Percentiles rank a stretch among this genome's conserved stretches.
Evolutionary conservation across 2,113 vertebrate genomes (phyloP).

Genomic region (Cyprinodon brontotheroides): DNA sequence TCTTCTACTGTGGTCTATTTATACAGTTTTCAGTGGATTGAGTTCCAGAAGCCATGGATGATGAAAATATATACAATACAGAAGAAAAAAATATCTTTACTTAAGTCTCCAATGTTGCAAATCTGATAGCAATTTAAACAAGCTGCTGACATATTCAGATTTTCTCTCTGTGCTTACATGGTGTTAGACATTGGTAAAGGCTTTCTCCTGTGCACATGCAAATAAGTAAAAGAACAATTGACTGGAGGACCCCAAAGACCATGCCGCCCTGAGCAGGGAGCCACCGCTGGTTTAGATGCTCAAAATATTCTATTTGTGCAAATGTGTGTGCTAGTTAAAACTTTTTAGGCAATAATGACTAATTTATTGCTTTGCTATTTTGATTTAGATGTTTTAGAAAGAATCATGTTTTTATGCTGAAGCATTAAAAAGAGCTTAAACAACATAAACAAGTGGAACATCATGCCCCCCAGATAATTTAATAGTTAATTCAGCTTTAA

Average conservation of each 20-base stretch:
- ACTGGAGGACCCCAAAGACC: background rate
- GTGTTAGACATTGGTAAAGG: background rate
- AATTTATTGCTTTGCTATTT: background rate
- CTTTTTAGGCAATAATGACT: background rate
- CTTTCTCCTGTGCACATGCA: background rate
- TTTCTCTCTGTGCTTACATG: background rate
- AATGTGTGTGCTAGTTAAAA: background rate
- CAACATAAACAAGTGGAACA: background rate
- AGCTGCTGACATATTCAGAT: background rate
- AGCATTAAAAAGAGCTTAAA: background rate
- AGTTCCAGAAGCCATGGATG: background rate
- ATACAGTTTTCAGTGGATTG: too few species aligned
- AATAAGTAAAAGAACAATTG: background rate
- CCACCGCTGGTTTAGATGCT: background rate
- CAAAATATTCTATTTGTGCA: background rate
- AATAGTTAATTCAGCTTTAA: background rate
- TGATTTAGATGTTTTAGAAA: too few species aligned
- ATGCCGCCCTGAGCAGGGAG: background rate
- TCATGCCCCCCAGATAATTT: background rate
- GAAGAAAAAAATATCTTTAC: too few species aligned
- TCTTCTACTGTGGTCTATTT: too few species aligned
- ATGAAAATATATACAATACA: background rate
- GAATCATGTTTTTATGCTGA: too few species aligned
- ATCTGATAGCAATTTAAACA: background rate
- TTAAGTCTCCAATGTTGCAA: too few species aligned